Evolutionary conservation across 92 coral and sea anemone genomes (phyloP).

Genomic region (Porites cylindrica): DNA sequence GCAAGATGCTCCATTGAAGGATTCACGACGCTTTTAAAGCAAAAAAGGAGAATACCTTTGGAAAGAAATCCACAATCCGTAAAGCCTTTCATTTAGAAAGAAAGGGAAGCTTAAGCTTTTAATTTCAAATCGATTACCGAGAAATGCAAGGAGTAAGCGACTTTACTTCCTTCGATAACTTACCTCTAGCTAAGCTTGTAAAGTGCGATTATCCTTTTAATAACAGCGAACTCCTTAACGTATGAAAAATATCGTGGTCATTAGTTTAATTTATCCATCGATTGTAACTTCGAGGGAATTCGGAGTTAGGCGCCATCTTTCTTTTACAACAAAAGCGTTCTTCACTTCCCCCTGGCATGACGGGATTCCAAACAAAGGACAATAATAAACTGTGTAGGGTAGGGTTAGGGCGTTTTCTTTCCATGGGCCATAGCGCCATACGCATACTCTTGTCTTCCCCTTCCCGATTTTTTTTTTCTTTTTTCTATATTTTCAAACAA

Average conservation of each 20-base stretch:
- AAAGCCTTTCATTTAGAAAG: too few species aligned
- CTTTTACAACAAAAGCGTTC: not conserved
- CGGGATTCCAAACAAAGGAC: not conserved
- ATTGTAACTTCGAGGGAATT: slow-evolving; percentile 11
- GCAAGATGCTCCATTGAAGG: too few species aligned
- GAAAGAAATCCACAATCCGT: too few species aligned
- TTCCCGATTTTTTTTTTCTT: too few species aligned
- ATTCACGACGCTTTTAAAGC: too few species aligned
- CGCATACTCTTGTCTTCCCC: too few species aligned
- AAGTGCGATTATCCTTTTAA: not conserved
- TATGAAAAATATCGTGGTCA: not conserved
- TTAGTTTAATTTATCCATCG: not conserved
- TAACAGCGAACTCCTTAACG: not conserved
- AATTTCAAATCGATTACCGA: too few species aligned
- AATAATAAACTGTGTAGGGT: not conserved
- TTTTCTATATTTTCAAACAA: too few species aligned
- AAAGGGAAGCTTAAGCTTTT: too few species aligned
- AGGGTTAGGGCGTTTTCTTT: not conserved
- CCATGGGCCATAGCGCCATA: too few species aligned
- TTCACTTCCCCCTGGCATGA: not conserved
- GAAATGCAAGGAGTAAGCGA: too few species aligned
- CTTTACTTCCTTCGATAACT: not conserved
- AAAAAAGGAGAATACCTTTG: too few species aligned
- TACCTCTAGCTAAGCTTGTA: not conserved
- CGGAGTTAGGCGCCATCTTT: slow-evolving; percentile 6